Conservation (phyloP, 1,140 invertebrate species). For the Cotesia typhae region DNA sequence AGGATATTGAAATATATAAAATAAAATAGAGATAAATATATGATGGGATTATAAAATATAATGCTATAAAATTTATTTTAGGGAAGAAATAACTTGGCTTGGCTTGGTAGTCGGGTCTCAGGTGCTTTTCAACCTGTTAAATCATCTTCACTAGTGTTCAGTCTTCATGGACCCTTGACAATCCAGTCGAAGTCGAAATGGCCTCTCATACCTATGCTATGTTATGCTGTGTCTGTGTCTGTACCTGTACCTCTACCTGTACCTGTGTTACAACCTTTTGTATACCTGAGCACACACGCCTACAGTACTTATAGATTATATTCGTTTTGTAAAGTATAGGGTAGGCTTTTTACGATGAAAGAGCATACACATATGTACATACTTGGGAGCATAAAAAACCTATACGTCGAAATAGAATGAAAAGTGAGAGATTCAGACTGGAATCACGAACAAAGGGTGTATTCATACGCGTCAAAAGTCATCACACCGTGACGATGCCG, state of each 20-base stretch:
- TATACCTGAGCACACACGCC: conserved; percentile 25
- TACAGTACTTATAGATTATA: conserved; percentile 13
- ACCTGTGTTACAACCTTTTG: conserved; percentile 39
- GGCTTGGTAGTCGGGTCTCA: background rate
- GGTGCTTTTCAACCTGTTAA: conserved; percentile 29
- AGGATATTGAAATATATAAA: too few species aligned
- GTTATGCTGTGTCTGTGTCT: too few species aligned
- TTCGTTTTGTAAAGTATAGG: background rate
- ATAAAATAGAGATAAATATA: too few species aligned
- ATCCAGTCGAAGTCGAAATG: conserved; percentile 46
- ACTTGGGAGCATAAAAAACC: conserved; percentile 1
- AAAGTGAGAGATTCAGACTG: conserved; percentile 12
- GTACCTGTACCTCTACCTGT: conserved; percentile 5
- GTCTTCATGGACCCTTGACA: conserved; percentile 38
- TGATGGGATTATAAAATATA: too few species aligned
- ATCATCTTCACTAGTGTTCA: background rate
- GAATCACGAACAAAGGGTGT: conserved; percentile 50
- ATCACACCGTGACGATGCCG: conserved; percentile 48
- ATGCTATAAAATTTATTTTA: background rate
- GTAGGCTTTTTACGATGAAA: background rate
- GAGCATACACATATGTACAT: background rate
- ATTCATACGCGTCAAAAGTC: conserved; percentile 55
- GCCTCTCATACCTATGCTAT: conserved; percentile 35
- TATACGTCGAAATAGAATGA: background rate
- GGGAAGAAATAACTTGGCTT: conserved; percentile 6